phyloP scores from a whole-genome alignment of 2,797 vertebrate species.

The Sparus aurata region DNA sequence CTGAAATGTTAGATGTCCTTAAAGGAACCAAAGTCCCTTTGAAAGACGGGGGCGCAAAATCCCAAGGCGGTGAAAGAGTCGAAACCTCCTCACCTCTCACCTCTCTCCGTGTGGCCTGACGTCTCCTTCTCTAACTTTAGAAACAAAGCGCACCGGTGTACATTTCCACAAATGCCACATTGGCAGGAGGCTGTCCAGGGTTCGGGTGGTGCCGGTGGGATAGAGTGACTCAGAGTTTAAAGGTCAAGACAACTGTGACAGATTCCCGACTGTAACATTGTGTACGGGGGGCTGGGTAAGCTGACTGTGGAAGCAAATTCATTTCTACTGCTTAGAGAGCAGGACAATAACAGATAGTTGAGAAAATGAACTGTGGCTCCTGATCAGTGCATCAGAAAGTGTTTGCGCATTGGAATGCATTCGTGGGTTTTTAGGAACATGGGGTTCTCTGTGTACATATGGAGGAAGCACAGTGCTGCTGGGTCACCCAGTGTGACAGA shows the following conservation, averaged over 20 bases:
- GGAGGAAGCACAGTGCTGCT: slow-evolving; percentile 62
- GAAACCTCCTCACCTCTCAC: slow-evolving; percentile 37
- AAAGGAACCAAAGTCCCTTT: slow-evolving; percentile 1
- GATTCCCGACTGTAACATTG: slow-evolving; percentile 23
- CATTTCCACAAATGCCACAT: slow-evolving; percentile 48
- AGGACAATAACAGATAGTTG: slow-evolving; percentile 1
- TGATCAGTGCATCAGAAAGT: background rate
- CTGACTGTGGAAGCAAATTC: slow-evolving; percentile 4
- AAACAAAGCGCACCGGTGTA: slow-evolving; percentile 26
- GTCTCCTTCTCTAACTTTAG: slow-evolving; percentile 58
- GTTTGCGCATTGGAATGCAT: background rate
- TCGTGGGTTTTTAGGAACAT: slow-evolving; percentile 15
- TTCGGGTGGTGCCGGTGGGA: slow-evolving; percentile 1
- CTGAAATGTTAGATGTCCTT: slow-evolving; percentile 6
- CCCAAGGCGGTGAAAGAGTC: slow-evolving; percentile 16
- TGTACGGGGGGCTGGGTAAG: background rate
- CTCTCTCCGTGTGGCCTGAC: slow-evolving; percentile 36
- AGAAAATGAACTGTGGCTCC: background rate
- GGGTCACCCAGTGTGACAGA: slow-evolving; percentile 69
- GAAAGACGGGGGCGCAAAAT: slow-evolving; percentile 2
- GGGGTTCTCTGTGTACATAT: slow-evolving; percentile 59
- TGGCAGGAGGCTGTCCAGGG: slow-evolving; percentile 4
- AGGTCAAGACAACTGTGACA: slow-evolving; percentile 68
- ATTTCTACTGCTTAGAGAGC: slow-evolving; percentile 6
- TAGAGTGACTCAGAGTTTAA: slow-evolving; percentile 46